Evolutionary conservation across 2,888 invertebrate species (phyloP), one percentile per base, ranked within the genome.

Genomic region (Strigamia transsilvanica): DNA sequence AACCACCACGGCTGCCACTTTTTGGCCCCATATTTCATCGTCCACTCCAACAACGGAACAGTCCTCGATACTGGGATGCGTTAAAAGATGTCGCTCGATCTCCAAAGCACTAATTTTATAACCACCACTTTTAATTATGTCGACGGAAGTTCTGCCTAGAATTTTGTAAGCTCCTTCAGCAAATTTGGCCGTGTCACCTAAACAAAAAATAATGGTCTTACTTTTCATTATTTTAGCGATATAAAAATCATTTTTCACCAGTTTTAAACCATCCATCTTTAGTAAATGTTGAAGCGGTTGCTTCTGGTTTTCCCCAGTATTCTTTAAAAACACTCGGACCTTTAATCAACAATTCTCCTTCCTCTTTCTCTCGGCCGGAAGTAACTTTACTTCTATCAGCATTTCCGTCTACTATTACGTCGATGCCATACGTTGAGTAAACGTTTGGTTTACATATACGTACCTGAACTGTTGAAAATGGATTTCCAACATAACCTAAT

Each of bases 201-300:
- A 21, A 84, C 84, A 78, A 80, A 46, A 79, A 82, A 41, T 15
- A 34, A 4, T 51, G n/a, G n/a, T n/a, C 4, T 18, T 18, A 3
- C 15, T n/a, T n/a, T 51, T 51, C 13, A 51, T 6, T 18, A n/a
- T 7, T 51, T 7, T 15, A 15, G 4, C 9, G 18, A 41, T 9
- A 38, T 12, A 38, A 79, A 34, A 34, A 34, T 5, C 34, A 34
- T n/a, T 34, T 34, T 7, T 79, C 87, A 90, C 92, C 97, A 0
- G 98, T 97, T 85, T 93, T 94, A 88, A 97, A 96, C 93, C 94
- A 98, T 7, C 93, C 94, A 87, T 95, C 95, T 0, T 81, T 56
- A 0, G 94, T 93, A 88, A 96, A 95, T 84, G 92, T 92, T 77
- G 91, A 90, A 83, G 89, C 88, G 0, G 93, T 94, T 21, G 91